Evolutionary conservation across 2,797 vertebrate genomes (phyloP).

Genomic region (Astyanax mexicanus): DNA sequence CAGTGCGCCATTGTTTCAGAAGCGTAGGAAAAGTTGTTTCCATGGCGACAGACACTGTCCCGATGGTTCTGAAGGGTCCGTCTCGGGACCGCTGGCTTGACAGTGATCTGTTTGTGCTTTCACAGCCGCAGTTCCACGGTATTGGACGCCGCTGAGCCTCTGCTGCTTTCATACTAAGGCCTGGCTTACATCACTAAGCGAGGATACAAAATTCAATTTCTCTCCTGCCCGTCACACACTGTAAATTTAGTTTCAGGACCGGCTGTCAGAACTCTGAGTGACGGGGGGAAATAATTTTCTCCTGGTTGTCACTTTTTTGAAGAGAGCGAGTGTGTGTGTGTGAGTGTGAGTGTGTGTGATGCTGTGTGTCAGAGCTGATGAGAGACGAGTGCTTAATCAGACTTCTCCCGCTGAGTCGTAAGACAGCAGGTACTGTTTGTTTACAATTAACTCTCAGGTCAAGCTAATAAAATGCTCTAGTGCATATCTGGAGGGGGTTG

Average conservation of each 20-base stretch:
- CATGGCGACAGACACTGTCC: slow-evolving; percentile 25
- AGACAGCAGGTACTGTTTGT: slow-evolving; percentile 11
- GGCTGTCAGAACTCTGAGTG: neutral
- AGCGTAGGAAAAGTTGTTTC: slow-evolving; percentile 15
- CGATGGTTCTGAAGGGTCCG: neutral
- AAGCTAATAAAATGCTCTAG: slow-evolving; percentile 3
- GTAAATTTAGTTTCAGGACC: neutral
- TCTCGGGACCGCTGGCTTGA: neutral
- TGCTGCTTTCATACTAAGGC: neutral
- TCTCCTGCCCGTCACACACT: slow-evolving; percentile 3
- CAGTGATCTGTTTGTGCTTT: slow-evolving; percentile 3
- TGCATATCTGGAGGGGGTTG: slow-evolving; percentile 3
- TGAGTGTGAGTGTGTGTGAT: neutral
- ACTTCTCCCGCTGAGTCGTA: slow-evolving; percentile 13
- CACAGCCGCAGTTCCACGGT: neutral
- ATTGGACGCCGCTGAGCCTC: neutral
- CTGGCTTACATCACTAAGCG: neutral
- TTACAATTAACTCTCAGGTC: slow-evolving; percentile 25
- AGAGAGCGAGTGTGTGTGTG: neutral
- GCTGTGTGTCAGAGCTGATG: slow-evolving; percentile 17
- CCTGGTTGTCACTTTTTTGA: neutral
- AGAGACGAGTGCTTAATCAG: slow-evolving; percentile 19
- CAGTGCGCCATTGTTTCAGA: slow-evolving; percentile 36
- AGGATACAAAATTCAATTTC: neutral
- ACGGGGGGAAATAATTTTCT: neutral